Base-by-base conservation (phyloP, 1,140 invertebrate species). In the Drusus annulatus region DNA sequence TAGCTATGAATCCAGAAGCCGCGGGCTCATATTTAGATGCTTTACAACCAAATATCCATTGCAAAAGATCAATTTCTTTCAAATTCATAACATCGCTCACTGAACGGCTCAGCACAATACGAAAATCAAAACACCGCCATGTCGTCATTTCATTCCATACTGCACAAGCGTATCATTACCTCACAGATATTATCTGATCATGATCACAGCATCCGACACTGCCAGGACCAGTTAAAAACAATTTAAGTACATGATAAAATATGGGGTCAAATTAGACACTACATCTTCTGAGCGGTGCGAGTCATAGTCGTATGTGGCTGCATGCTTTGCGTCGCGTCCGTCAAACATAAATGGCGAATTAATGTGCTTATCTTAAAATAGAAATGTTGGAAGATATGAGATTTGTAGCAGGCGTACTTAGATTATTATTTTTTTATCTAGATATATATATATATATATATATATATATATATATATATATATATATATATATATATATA, bases 201-300 rank as follows among this genome's bases (percentile, higher is more conserved):
- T 45, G 36, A 45, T 80, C 79, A 76, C 45, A 76, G 74, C 52
- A 80, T 80, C 79, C 79, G 79, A 80, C 79, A 68, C 6, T 31
- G 62, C 21, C 73, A 31, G 79, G 60, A 63, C 73, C 71, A 80
- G 79, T 80, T 80, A 28, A 80, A 74, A 76, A 69, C 79, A 80
- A 80, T 80, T 76, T 80, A 45, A 45, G 36, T 45, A 80, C 73
- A 56, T 56, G 31, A 69, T 80, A 80, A 80, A 76, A 76, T 80
- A 80, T 80, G 79, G 63, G 79, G 79, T 80, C 79, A 80, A 80
- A 80, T 80, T 77, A 76, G 45, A 76, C 73, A 58, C 74, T 76
- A 45, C 10, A 45, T 45, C 36, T 45, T 62, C 28, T 31, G n/a
- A 28, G 17, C 56, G 68, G 45, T 71, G 50, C 31, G 19, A 50